Evolutionary conservation across 2,888 invertebrate genomes (phyloP), one percentile per base, ranked within the genome.

Genomic region (Drosophila tripunctata): DNA sequence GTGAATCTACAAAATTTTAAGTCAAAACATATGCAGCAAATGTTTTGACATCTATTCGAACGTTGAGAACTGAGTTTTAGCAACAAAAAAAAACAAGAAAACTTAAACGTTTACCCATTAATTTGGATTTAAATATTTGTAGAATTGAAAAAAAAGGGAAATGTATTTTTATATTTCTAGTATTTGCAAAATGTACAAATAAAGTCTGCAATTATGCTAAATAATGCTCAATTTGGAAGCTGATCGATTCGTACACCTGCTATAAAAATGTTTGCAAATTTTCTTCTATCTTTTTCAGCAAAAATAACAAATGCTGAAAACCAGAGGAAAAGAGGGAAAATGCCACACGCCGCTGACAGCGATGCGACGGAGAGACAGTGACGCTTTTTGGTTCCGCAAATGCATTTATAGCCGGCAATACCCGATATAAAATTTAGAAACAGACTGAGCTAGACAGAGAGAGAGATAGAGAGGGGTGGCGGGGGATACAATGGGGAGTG

Each of bases 311-410:
- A n/a, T n/a, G n/a, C n/a, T n/a, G 33, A 33, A 68, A 43, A 40
- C 45, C 33, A 4, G 8, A 27, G 24, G 57, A 30, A 33, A 21
- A 48, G 14, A 24, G 4, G 10, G 4, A 44, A 61, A 52, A 56
- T 41, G 67, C 67, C 67, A 72, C 71, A 71, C 70, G 70, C 71
- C 65, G 58, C 43, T 65, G 66, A 65, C 65, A 58, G 51, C 65
- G 41, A 44, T 35, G 38, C 35, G 36, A 30, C 24, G 14, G 19
- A 21, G 51, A 50, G 56, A 56, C 48, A 51, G 52, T 54, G 64
- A 62, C 62, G 76, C 70, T 78, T 78, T 70, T 76, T 58, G 75
- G 76, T 81, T 84, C 80, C 80, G 80, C 80, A 74, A 81, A 71
- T 81, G 65, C 80, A 81, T 78, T 78, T 81, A 67, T 80, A 80